A percentile compares a stretch with the other conserved stretches of the same genome.
Evolutionary conservation across 2,888 invertebrate species (phyloP).

Genomic region (Drosophila hamatofila): DNA sequence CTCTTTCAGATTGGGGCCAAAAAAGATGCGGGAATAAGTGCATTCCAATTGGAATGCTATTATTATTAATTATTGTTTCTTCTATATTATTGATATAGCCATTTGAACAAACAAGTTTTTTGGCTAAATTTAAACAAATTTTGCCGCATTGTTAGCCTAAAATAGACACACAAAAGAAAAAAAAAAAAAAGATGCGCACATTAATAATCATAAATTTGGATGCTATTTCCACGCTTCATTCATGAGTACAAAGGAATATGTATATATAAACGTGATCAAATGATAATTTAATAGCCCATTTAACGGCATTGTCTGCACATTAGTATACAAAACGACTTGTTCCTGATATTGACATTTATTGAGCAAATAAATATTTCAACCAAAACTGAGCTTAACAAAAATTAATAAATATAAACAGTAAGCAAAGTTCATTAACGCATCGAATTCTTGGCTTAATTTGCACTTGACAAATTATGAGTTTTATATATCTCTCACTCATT

Average conservation of each 20-base stretch:
- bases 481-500: not conserved
- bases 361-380: slow-evolving; percentile 32
- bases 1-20: slow-evolving; percentile 36
- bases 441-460: slow-evolving; percentile 45
- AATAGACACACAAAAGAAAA: not conserved
- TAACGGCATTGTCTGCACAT: slow-evolving; percentile 57
- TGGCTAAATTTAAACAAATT: slow-evolving; percentile 38
- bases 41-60: slow-evolving; percentile 30
- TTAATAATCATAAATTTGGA: slow-evolving; percentile 30
- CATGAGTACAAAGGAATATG: slow-evolving; percentile 18
- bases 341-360: slow-evolving; percentile 67
- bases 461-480: slow-evolving; percentile 20
- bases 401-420: not conserved
- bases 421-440: slow-evolving; percentile 56
- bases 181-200: not conserved
- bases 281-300: slow-evolving; percentile 75
- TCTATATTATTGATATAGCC: not conserved
- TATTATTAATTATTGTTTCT: slow-evolving; percentile 28
- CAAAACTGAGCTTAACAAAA: not conserved
- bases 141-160: not conserved
- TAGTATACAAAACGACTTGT: slow-evolving; percentile 15
- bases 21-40: slow-evolving; percentile 47
- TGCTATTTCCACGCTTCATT: slow-evolving; percentile 54
- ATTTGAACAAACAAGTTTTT: slow-evolving; percentile 6
- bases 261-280: slow-evolving; percentile 54